phyloP scores from a whole-genome alignment of 2,113 vertebrate species.

The Neogobius melanostomus region DNA sequence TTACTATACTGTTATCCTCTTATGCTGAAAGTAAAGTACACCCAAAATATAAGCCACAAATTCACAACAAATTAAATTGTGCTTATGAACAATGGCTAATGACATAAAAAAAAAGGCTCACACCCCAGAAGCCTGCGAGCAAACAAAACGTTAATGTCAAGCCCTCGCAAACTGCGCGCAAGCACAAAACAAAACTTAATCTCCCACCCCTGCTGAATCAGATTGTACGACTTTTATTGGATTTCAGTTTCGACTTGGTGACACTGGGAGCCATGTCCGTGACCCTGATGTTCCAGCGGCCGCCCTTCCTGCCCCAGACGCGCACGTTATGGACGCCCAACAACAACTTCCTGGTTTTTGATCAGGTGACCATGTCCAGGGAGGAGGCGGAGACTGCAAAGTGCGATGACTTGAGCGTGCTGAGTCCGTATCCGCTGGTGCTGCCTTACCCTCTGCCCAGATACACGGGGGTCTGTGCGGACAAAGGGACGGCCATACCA shows the following conservation, averaged over 20 bases:
- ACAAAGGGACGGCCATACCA: slow-evolving; percentile 89
- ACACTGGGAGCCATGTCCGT: slow-evolving; percentile 91
- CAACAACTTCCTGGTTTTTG: slow-evolving; percentile 94
- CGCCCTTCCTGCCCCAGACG: slow-evolving; percentile 90
- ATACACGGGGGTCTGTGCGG: slow-evolving; percentile 89
- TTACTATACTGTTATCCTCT: too few relatives aligned
- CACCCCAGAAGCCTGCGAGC: too few relatives aligned
- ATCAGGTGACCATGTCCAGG: slow-evolving; percentile 91
- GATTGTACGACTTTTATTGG: neutral
- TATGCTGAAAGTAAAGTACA: too few relatives aligned
- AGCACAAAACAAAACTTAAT: slow-evolving; percentile 1
- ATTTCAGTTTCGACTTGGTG: slow-evolving; percentile 91
- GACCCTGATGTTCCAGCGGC: slow-evolving; percentile 92
- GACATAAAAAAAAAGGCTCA: too few relatives aligned
- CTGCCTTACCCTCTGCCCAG: slow-evolving; percentile 92
- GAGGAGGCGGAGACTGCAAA: slow-evolving; percentile 71
- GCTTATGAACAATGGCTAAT: too few relatives aligned
- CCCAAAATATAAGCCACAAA: too few relatives aligned
- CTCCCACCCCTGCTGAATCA: neutral
- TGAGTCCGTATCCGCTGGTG: slow-evolving; percentile 91
- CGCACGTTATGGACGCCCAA: slow-evolving; percentile 94
- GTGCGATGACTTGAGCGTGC: slow-evolving; percentile 86
- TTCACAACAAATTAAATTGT: too few relatives aligned
- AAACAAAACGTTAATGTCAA: too few relatives aligned
- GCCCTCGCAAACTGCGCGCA: slow-evolving; percentile 5